Percentiles rank a stretch among this genome's conserved stretches.
phyloP scores from a whole-genome alignment of 2,113 vertebrate species.

The Phyllopteryx taeniolatus region DNA sequence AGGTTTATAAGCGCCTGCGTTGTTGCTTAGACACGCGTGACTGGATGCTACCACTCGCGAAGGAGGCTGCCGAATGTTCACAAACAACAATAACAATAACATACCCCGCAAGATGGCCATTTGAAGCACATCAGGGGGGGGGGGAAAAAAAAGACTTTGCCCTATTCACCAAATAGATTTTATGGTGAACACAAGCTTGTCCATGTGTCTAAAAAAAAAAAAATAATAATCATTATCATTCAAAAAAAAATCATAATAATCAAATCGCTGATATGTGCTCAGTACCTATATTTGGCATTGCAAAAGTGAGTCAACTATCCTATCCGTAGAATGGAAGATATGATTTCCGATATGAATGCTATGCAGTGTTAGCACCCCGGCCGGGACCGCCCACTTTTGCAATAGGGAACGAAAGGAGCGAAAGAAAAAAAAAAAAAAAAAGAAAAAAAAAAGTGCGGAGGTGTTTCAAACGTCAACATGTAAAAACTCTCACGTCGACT shows the following conservation, averaged over 20 bases:
- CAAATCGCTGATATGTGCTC: too few species aligned
- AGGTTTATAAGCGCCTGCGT: conserved; percentile 22
- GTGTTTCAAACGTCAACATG: conserved; percentile 3
- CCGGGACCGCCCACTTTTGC: conserved; percentile 46
- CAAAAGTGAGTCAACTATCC: not conserved
- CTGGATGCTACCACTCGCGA: conserved; percentile 15
- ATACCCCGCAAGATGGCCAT: not conserved
- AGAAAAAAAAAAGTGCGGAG: not conserved
- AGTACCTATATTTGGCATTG: too few species aligned
- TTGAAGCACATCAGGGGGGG: not conserved
- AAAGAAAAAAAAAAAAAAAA: not conserved
- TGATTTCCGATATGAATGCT: not conserved
- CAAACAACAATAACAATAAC: not conserved
- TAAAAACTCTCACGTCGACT: not conserved
- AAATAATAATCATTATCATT: too few species aligned
- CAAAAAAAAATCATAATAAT: too few species aligned
- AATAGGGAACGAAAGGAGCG: not conserved
- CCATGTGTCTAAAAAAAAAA: too few species aligned
- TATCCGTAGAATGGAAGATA: not conserved
- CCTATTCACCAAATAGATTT: not conserved
- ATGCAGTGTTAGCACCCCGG: conserved; percentile 7
- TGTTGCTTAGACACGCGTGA: conserved; percentile 42
- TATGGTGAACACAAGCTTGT: not conserved
- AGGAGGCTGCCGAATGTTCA: not conserved
- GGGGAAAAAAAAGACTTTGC: not conserved